Evolutionary conservation across 2,797 vertebrate species (phyloP).

Genomic region (Coregonus ussuriensis): DNA sequence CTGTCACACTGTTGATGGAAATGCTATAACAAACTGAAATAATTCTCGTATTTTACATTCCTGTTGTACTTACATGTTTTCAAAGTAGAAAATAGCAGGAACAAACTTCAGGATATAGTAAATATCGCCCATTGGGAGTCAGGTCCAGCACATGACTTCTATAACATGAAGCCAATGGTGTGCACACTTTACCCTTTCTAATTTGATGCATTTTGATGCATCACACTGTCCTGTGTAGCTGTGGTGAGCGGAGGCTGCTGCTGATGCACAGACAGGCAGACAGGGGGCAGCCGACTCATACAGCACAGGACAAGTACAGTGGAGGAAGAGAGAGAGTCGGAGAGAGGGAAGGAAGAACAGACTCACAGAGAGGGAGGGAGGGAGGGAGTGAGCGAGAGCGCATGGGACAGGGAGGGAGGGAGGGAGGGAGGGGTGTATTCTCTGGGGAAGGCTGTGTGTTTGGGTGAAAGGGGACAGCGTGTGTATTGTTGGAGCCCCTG

Average conservation of each 20-base stretch:
- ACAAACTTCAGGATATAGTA: no score
- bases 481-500: constrained; percentile 80
- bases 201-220: neutral
- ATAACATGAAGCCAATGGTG: no score
- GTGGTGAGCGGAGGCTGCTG: constrained; percentile 9
- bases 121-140: no score
- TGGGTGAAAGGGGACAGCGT: constrained; percentile 80
- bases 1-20: no score
- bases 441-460: constrained; percentile 75
- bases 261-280: constrained; percentile 51
- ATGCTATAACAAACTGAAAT: no score
- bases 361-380: neutral
- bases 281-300: constrained; percentile 70
- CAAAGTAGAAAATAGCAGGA: no score
- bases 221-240: neutral
- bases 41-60: no score
- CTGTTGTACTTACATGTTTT: no score
- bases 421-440: constrained; percentile 53
- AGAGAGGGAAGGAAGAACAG: neutral
- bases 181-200: neutral
- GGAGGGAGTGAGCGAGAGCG: neutral
- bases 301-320: constrained; percentile 45
- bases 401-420: neutral
- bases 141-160: no score
- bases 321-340: constrained; percentile 43